phyloP scores from a whole-genome alignment of 2,888 invertebrate species.

The Diarsia rubi region DNA sequence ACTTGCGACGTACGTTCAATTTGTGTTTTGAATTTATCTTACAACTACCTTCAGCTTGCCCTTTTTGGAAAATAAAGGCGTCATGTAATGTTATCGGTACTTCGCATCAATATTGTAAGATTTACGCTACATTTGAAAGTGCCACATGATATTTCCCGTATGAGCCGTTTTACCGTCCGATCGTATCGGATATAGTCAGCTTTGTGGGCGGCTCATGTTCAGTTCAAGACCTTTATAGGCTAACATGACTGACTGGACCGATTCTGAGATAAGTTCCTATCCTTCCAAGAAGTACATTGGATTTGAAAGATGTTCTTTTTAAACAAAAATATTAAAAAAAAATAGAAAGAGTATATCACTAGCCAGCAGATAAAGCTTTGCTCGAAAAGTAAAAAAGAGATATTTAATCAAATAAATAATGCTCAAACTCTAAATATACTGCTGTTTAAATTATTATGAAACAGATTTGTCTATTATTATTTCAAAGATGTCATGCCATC shows the following conservation, averaged over 20 bases:
- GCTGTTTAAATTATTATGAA: slow-evolving; percentile 8
- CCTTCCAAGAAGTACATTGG: background rate
- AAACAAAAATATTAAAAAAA: background rate
- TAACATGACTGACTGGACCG: slow-evolving; percentile 31
- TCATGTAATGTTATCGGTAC: background rate
- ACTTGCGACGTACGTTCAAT: background rate
- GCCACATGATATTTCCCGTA: slow-evolving; percentile 36
- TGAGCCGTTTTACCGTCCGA: slow-evolving; percentile 50
- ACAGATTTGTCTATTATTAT: slow-evolving; percentile 17
- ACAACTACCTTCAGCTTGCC: background rate
- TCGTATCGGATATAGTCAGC: slow-evolving; percentile 31
- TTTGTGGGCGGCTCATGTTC: slow-evolving; percentile 48
- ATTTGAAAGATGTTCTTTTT: background rate
- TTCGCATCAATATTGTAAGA: slow-evolving; percentile 29
- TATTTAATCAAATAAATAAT: background rate
- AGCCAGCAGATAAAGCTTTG: background rate
- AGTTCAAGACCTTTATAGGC: slow-evolving; percentile 42
- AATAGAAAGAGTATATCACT: background rate
- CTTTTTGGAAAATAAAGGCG: background rate
- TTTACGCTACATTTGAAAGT: slow-evolving; percentile 34
- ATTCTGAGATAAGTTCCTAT: slow-evolving; percentile 25
- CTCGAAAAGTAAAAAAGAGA: background rate
- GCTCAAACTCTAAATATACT: background rate
- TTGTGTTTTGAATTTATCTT: background rate
- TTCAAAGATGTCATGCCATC: slow-evolving; percentile 1